Evolutionary conservation across 2,888 invertebrate genomes (phyloP).

Genomic region (Spisula subtruncata): DNA sequence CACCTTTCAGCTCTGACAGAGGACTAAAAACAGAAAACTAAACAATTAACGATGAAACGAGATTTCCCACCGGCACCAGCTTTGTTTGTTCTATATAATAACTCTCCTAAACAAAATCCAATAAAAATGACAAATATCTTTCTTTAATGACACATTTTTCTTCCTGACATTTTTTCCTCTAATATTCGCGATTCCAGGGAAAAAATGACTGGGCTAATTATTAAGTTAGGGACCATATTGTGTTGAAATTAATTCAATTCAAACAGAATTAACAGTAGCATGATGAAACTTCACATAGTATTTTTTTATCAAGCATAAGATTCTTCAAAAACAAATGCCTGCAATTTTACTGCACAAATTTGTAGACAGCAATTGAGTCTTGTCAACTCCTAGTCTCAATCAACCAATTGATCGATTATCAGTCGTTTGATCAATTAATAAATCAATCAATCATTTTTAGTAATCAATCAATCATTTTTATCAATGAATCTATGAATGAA

Average conservation of each 20-base stretch:
- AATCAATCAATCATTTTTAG: neutral
- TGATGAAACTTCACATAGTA: neutral
- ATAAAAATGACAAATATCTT: slow-evolving; percentile 11
- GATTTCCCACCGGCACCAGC: neutral
- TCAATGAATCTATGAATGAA: neutral
- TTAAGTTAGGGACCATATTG: neutral
- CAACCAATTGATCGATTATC: no score
- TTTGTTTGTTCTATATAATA: neutral
- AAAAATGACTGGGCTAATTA: neutral
- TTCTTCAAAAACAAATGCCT: neutral
- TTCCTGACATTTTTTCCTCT: neutral
- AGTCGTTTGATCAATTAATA: neutral
- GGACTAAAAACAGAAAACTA: neutral
- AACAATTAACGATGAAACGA: neutral
- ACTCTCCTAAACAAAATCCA: neutral
- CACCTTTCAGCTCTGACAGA: neutral
- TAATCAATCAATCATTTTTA: neutral
- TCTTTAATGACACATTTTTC: neutral
- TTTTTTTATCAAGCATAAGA: no score
- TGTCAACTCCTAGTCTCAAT: no score
- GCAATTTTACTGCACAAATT: no score
- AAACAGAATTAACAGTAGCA: neutral
- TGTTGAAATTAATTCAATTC: neutral
- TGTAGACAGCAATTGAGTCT: no score
- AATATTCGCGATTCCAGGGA: neutral